Evolutionary conservation across 2,113 vertebrate genomes (phyloP).

Genomic region (Thamnaconus septentrionalis): DNA sequence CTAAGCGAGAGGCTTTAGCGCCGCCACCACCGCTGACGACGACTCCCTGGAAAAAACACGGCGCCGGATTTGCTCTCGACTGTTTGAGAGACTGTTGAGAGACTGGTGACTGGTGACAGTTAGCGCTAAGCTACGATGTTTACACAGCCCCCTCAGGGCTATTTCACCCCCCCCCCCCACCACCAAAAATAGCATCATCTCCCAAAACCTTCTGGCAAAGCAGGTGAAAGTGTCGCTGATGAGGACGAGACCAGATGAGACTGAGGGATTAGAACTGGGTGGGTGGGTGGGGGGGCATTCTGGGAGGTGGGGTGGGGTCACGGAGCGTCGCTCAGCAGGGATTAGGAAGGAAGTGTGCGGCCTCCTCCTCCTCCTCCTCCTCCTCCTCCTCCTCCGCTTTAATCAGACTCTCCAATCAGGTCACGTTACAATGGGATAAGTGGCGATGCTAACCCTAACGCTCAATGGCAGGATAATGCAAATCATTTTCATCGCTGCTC

Average conservation of each 20-base stretch:
- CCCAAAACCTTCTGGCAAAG: slow-evolving; percentile 54
- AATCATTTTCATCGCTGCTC: slow-evolving; percentile 33
- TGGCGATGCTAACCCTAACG: slow-evolving; percentile 55
- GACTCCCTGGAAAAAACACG: slow-evolving; percentile 61
- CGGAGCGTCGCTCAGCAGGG: slow-evolving; percentile 57
- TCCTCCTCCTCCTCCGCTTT: slow-evolving; percentile 70
- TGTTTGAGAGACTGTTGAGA: slow-evolving; percentile 49
- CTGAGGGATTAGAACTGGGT: slow-evolving; percentile 66
- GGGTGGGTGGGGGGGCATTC: slow-evolving; percentile 57
- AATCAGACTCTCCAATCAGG: slow-evolving; percentile 77
- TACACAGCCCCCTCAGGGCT: slow-evolving; percentile 57
- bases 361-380: slow-evolving; percentile 64
- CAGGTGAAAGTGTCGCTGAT: slow-evolving; percentile 65
- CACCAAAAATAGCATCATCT: slow-evolving; percentile 73
- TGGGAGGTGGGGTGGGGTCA: slow-evolving; percentile 57
- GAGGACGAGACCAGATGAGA: slow-evolving; percentile 66
- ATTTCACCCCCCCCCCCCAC: slow-evolving; percentile 54
- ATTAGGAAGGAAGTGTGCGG: slow-evolving; percentile 69
- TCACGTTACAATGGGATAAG: slow-evolving; percentile 71
- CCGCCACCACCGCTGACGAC: slow-evolving; percentile 29
- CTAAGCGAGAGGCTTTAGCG: slow-evolving; percentile 61
- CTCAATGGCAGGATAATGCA: slow-evolving; percentile 24
- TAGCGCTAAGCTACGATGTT: slow-evolving; percentile 62
- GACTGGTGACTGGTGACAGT: slow-evolving; percentile 57
- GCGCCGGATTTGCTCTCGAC: slow-evolving; percentile 53